Conservation (phyloP, 2,797 vertebrate species). For the Eptatretus atami region DNA sequence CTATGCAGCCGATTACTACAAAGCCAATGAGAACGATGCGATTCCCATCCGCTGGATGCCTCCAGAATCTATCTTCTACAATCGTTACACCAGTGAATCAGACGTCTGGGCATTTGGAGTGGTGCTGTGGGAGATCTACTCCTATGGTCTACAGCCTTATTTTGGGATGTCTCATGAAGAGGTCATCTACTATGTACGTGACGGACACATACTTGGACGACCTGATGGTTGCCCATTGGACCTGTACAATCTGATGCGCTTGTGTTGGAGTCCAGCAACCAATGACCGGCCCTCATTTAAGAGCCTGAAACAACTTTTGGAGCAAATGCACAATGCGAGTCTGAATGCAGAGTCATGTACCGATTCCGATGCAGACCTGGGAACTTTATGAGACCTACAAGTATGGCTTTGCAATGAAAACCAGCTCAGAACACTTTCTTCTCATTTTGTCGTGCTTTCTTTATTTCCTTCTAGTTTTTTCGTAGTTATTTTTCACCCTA, state of each 20-base stretch:
- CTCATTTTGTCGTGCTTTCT: too few relatives aligned
- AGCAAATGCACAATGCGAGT: conserved; percentile 30
- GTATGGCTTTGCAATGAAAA: too few relatives aligned
- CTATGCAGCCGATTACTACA: conserved; percentile 92
- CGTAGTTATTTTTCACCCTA: too few relatives aligned
- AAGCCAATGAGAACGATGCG: conserved; percentile 75
- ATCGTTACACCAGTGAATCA: conserved; percentile 80
- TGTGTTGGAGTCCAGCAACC: conserved; percentile 64
- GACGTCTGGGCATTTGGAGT: conserved; percentile 92
- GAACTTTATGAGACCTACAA: too few relatives aligned
- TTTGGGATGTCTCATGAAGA: conserved; percentile 93
- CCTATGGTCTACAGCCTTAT: conserved; percentile 84
- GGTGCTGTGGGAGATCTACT: conserved; percentile 89
- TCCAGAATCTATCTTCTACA: conserved; percentile 90
- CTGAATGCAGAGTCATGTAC: too few relatives aligned
- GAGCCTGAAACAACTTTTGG: conserved; percentile 64
- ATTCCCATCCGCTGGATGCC: conserved; percentile 98
- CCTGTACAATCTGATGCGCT: conserved; percentile 79
- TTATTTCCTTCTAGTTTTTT: too few relatives aligned
- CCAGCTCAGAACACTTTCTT: too few relatives aligned
- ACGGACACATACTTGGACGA: conserved; percentile 54
- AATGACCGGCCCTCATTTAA: conserved; percentile 50
- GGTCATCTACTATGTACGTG: conserved; percentile 79
- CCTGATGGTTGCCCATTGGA: conserved; percentile 61
- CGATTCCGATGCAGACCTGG: too few relatives aligned